These are phyloP conservation scores for Drosophila planitibia DNA, from an alignment of 2,888 invertebrate species.

Conservation along the genomic window DNA sequence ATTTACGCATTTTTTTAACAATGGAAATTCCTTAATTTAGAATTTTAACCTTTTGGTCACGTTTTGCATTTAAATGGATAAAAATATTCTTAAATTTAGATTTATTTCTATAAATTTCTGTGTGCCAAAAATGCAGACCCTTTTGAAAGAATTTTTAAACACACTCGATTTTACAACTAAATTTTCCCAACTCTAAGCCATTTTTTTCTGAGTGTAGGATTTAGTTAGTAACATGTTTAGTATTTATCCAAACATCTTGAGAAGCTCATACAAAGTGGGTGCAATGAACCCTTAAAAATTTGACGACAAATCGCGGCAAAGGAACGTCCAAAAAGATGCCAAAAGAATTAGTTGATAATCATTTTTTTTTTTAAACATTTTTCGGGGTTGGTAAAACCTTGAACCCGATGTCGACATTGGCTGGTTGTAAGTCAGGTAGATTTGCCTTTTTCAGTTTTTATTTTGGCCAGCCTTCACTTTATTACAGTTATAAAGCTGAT, in stretches of 20 bases:
- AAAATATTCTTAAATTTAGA: background rate
- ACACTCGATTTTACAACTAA: background rate
- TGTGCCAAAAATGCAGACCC: background rate
- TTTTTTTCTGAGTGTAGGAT: background rate
- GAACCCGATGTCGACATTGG: constrained; percentile 56
- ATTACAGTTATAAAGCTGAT: constrained; percentile 74
- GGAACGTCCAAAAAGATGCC: constrained; percentile 40
- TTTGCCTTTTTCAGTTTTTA: constrained; percentile 7
- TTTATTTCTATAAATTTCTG: background rate
- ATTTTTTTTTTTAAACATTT: constrained; percentile 7
- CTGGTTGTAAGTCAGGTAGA: constrained; percentile 36
- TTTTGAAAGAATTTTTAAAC: background rate
- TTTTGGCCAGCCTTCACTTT: constrained; percentile 60
- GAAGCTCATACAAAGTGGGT: constrained; percentile 44
- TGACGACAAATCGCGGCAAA: constrained; percentile 36
- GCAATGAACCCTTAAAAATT: constrained; percentile 55
- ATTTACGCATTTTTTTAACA: background rate
- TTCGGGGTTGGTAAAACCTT: constrained; percentile 53
- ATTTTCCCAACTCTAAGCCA: background rate
- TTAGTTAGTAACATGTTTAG: constrained; percentile 2
- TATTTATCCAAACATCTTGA: constrained; percentile 40
- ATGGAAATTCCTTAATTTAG: background rate
- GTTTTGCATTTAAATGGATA: background rate
- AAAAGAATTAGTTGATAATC: constrained; percentile 36
- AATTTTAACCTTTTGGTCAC: accelerated